A percentile compares a stretch with the other conserved stretches of the same genome.
Evolutionary conservation across 2,888 invertebrate genomes (phyloP).

Genomic region (Augochlorella aurata): DNA sequence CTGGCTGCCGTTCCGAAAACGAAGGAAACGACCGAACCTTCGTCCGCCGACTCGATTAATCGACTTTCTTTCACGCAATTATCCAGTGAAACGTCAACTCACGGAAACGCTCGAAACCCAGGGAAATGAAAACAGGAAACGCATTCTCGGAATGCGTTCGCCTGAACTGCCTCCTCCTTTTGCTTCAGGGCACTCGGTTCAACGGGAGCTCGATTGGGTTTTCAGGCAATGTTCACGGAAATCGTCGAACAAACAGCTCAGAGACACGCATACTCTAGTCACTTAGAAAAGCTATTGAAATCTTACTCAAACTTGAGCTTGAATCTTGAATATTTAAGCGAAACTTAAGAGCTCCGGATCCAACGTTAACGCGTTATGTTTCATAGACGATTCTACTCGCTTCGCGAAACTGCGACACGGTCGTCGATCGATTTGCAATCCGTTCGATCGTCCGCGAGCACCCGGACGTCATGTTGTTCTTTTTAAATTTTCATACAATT

Average conservation of each 20-base stretch:
- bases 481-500: too few relatives aligned
- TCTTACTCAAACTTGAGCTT: neutral
- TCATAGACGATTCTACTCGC: slow-evolving; percentile 25
- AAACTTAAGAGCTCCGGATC: slow-evolving; percentile 22
- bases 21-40: neutral
- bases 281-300: neutral
- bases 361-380: slow-evolving; percentile 27
- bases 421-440: neutral
- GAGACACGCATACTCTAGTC: neutral
- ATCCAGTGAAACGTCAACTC: neutral
- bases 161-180: slow-evolving; percentile 16
- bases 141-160: slow-evolving; percentile 5
- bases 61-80: neutral
- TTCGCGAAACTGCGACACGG: slow-evolving; percentile 30
- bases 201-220: neutral
- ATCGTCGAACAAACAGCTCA: slow-evolving; percentile 7
- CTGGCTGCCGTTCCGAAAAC: neutral
- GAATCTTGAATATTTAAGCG: slow-evolving; percentile 7
- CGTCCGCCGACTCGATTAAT: slow-evolving; percentile 4
- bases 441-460: neutral
- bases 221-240: neutral
- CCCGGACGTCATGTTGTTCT: neutral
- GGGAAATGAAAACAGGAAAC: slow-evolving; percentile 4
- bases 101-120: slow-evolving; percentile 6
- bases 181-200: neutral